phyloP scores from a whole-genome alignment of 2,797 vertebrate genomes.

The Coregonus suidteri region DNA sequence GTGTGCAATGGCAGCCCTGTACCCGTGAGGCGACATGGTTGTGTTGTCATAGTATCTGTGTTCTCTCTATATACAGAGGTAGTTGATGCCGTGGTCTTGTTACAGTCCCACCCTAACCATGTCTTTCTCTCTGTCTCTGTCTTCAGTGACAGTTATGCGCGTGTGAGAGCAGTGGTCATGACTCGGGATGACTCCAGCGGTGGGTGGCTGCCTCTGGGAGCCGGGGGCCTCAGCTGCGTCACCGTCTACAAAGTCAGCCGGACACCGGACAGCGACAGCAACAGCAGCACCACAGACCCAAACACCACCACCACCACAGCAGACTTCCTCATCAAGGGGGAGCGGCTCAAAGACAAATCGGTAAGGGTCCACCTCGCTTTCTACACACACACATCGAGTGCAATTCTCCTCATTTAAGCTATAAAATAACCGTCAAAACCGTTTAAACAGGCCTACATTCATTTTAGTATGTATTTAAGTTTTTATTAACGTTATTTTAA shows the following conservation, averaged over 20 bases:
- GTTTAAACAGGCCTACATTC: no score
- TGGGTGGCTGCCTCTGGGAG: conserved; percentile 96
- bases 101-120: background rate
- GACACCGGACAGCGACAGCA: conserved; percentile 86
- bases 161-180: conserved; percentile 99
- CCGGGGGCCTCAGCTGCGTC: conserved; percentile 96
- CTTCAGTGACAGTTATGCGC: conserved; percentile 94
- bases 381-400: conserved; percentile 39
- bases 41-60: background rate
- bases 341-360: conserved; percentile 98
- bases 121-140: conserved; percentile 46
- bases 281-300: conserved; percentile 79
- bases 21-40: background rate
- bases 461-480: no score
- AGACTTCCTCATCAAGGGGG: conserved; percentile 97
- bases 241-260: conserved; percentile 93
- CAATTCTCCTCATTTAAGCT: background rate
- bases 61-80: background rate
- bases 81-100: background rate
- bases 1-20: background rate
- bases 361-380: conserved; percentile 72
- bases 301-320: conserved; percentile 75
- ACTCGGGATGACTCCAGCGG: conserved; percentile 99
- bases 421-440: background rate
- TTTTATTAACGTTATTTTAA: no score